phyloP scores from a whole-genome alignment of 2,888 invertebrate genomes.

The Mechanitis messenoides region DNA sequence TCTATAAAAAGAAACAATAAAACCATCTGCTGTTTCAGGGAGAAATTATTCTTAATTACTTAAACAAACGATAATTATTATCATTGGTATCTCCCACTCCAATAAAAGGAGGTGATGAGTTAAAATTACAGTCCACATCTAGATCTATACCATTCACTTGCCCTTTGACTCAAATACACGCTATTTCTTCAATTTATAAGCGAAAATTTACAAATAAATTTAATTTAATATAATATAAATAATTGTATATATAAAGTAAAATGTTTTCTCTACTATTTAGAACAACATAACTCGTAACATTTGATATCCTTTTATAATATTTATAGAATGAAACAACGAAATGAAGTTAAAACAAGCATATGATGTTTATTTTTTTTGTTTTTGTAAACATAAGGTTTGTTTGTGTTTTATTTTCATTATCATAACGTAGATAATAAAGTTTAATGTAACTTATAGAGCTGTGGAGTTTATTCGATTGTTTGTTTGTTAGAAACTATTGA shows the following conservation, averaged over 20 bases:
- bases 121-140: slow-evolving; percentile 35
- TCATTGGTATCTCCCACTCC: slow-evolving; percentile 21
- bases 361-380: no score
- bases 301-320: no score
- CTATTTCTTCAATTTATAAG: slow-evolving; percentile 18
- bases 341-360: no score
- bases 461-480: no score
- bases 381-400: no score
- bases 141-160: slow-evolving; percentile 63
- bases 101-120: slow-evolving; percentile 28
- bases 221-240: neutral
- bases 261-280: no score
- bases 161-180: slow-evolving; percentile 52
- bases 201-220: neutral
- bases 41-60: slow-evolving; percentile 6
- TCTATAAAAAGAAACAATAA: neutral
- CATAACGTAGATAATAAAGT: no score
- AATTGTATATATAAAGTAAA: no score
- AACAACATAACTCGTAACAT: no score
- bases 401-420: no score
- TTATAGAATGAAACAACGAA: no score
- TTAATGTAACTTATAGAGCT: neutral
- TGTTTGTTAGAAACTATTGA: no score
- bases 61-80: slow-evolving; percentile 9
- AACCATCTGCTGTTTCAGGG: slow-evolving; percentile 2